Percentiles rank a stretch among this genome's conserved stretches.
These are phyloP conservation scores for Halcyon leucocephala DNA, from an alignment of 2,797 vertebrate genomes.

Conservation along the genomic window DNA sequence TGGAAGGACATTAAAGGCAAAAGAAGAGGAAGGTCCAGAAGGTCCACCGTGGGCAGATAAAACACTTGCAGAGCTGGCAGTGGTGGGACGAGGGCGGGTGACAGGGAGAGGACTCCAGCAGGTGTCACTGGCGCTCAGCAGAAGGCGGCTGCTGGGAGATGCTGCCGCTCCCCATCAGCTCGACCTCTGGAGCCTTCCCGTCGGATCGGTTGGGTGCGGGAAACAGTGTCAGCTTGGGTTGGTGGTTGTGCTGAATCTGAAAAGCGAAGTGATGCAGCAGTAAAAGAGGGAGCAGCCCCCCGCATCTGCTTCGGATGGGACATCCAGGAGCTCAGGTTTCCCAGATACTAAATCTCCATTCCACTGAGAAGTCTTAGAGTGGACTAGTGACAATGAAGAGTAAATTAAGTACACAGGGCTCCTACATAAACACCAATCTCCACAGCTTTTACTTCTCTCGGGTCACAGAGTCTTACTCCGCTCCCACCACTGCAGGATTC, in stretches of 20 bases:
- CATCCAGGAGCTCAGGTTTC: background rate
- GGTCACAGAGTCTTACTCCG: background rate
- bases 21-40: background rate
- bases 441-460: background rate
- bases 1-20: background rate
- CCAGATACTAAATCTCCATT: background rate
- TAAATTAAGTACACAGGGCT: background rate
- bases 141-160: background rate
- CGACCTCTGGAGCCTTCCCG: constrained; percentile 25
- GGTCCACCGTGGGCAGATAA: background rate
- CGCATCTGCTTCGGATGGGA: background rate
- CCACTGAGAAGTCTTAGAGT: background rate
- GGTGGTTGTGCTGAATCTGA: background rate
- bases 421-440: background rate
- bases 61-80: background rate
- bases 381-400: background rate
- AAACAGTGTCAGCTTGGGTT: background rate
- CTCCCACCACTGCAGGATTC: background rate
- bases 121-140: constrained; percentile 58
- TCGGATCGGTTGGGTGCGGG: background rate
- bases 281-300: background rate
- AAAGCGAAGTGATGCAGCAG: background rate
- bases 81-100: background rate
- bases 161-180: background rate
- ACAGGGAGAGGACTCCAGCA: constrained; percentile 25